Base-by-base conservation (phyloP, 2,888 invertebrate genomes). In the Agrypnus murinus region DNA sequence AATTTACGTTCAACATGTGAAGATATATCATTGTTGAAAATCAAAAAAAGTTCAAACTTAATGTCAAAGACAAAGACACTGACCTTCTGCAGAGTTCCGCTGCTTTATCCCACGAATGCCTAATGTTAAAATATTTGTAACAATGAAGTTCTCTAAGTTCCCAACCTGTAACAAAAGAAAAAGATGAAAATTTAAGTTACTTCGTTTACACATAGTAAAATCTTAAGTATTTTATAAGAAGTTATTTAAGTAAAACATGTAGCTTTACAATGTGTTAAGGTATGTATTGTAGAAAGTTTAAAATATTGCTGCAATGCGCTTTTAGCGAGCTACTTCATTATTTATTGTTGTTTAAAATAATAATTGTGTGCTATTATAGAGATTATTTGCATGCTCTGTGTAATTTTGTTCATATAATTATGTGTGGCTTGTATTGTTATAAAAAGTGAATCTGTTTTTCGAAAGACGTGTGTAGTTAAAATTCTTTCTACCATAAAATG, bases 21-120 rank as follows among this genome's bases (percentile, higher is more conserved):
- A 4, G 7, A 38, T n/a, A 38, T 38, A 4, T 38, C 7, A n/a
- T 2, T 38, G 5, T 25, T 25, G 5, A 25, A n/a, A 19, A 40
- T 40, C 38, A n/a, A 38, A 8, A 34, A 32, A 15, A 55, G 10
- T 55, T 58, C 36, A 59, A 60, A 60, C n/a, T 31, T 60, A 62
- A 50, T 60, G 45, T 15, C 31, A 58, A 31, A 40, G 59, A 59
- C 36, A 45, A 58, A 50, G 36, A 62, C 40, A 71, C 87, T 90
- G 88, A 96, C 96, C 96, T 95, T 89, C 95, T 93, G 89, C 97
- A 97, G 87, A 97, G 89, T 88, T 96, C 95, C 76, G 95, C 96
- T 78, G 96, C 95, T 88, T 95, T 96, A 87, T 95, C 95, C 96
- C 96, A 97, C 76, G 97, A 97, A 89, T 97, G 96, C 86, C 93